Evolutionary conservation across 2,113 vertebrate genomes (phyloP).

Genomic region (Passer domesticus): DNA sequence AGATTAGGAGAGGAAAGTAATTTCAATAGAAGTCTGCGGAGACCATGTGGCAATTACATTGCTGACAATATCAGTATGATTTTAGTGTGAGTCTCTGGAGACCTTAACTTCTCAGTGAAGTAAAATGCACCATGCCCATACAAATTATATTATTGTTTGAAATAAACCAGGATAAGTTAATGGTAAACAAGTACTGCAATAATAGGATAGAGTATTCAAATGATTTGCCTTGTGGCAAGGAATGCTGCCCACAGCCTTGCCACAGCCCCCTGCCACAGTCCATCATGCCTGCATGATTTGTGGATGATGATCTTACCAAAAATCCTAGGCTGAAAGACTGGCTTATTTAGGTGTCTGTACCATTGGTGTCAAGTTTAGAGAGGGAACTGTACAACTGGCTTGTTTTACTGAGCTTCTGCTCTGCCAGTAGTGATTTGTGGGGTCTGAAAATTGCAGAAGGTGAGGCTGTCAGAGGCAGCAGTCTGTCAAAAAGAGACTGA

Average conservation of each 20-base stretch:
- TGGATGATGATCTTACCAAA: not conserved
- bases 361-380: not conserved
- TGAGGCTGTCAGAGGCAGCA: constrained; percentile 4
- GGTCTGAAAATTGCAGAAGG: not conserved
- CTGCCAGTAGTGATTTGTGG: not conserved
- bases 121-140: constrained; percentile 41
- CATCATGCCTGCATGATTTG: not conserved
- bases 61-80: constrained; percentile 61
- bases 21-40: constrained; percentile 66
- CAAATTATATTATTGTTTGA: constrained; percentile 55
- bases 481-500: not conserved
- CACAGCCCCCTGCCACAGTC: rapidly evolving
- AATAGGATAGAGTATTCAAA: not conserved
- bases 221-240: not conserved
- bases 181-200: not conserved
- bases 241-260: not conserved
- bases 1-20: constrained; percentile 69
- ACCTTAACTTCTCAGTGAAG: constrained; percentile 41
- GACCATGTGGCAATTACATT: constrained; percentile 62
- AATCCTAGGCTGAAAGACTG: not conserved
- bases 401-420: not conserved
- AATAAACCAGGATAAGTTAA: constrained; percentile 30
- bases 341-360: not conserved
- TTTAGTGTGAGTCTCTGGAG: constrained; percentile 45
- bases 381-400: not conserved